Conservation (phyloP, 2,113 vertebrate genomes). For the Gymnarchus niloticus region DNA sequence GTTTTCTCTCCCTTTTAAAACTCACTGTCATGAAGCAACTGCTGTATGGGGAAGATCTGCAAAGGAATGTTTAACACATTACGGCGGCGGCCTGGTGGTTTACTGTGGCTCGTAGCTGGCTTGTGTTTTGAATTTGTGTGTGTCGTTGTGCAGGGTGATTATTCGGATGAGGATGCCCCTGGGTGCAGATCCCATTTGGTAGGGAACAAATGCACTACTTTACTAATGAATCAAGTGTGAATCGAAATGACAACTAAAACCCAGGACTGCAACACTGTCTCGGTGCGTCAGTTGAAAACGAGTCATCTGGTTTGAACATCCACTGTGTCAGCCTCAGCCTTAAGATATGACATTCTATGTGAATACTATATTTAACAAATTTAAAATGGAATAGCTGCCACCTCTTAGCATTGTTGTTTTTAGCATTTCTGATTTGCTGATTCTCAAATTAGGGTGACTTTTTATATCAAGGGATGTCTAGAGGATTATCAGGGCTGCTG, state of each 20-base stretch:
- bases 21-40: too few relatives aligned
- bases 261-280: slow-evolving; percentile 1
- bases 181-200: slow-evolving; percentile 36
- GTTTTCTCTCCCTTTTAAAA: too few relatives aligned
- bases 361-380: not conserved
- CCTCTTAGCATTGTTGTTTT: not conserved
- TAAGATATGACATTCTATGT: not conserved
- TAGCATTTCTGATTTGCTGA: not conserved
- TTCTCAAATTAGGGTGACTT: not conserved
- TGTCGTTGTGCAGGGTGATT: slow-evolving; percentile 36
- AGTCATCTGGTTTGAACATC: slow-evolving; percentile 25
- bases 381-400: not conserved
- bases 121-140: slow-evolving; percentile 29
- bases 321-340: slow-evolving; percentile 28
- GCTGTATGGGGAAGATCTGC: too few relatives aligned
- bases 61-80: too few relatives aligned
- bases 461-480: not conserved
- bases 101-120: too few relatives aligned
- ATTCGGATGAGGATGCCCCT: slow-evolving; percentile 32
- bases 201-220: slow-evolving; percentile 36
- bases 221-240: slow-evolving; percentile 37
- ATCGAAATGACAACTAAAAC: slow-evolving; percentile 22
- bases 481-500: not conserved
- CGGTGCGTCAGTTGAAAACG: slow-evolving; percentile 2
- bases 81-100: too few relatives aligned